Base-by-base conservation (phyloP, 2,113 vertebrate species). In the Crotalus tigris region DNA sequence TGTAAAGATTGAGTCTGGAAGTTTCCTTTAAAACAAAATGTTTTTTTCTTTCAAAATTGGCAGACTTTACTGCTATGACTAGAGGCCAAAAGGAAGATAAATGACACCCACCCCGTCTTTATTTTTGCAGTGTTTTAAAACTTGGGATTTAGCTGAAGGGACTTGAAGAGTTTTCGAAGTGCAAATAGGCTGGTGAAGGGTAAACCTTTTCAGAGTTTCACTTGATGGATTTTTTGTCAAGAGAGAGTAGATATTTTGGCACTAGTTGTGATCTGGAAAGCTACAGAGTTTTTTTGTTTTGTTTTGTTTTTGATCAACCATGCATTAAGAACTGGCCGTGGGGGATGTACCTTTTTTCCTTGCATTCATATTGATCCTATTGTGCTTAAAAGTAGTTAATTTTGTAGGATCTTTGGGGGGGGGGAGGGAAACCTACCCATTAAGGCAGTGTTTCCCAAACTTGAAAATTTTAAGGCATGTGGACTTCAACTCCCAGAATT, bases 291-390 rank as follows among this genome's bases (percentile, higher is more conserved):
- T 97, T 97, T 97, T 96, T 97, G 96, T 97, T 98, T 99, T 39
- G 39, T 39, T 39, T 39, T 99, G 98, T 98, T 98, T 98, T 98
- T 98, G 97, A 97, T 97, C 97, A 98, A 95, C 97, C 98, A 98
- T 97, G 97, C 97, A 98, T 97, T 96, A 96, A 96, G 96, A 97
- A 98, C 97, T 98, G 98, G 98, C 97, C 97, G 96, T 93, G 96
- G 96, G 98, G 98, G 94, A 81, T 97, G 92, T 97, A 96, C 95
- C 95, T 97, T 81, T 81, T 97, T 97, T 96, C 94, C 54, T 93
- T 95, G 94, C 97, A 98, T 98, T 97, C 97, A 97, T 98, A 98
- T 98, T 96, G 97, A 97, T 97, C 97, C 97, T 95, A 97, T 98
- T 99, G 97, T 99, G 97, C 98, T 98, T 97, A 95, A 96, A 97